Base-by-base conservation (phyloP, 2,888 invertebrate species). In the Leuctra nigra region DNA sequence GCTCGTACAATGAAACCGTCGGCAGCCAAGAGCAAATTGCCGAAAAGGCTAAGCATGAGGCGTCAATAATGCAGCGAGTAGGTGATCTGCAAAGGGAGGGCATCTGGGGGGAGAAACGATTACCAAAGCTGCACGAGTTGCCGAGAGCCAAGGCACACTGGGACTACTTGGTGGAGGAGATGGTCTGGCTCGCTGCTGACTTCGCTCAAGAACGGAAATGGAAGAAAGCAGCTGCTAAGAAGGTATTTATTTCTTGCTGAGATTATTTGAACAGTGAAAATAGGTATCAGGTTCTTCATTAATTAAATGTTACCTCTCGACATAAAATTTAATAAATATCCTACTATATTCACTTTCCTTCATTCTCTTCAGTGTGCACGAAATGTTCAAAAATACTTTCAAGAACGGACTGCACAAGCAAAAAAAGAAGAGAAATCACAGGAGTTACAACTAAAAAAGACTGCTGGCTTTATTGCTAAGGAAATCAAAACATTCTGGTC, bases 111-210 rank as follows among this genome's bases (percentile, higher is more conserved):
- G 91, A 92, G 72, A 84, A 87, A 66, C 80, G 95, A 57, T 77
- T 96, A 70, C 95, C 95, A 54, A 94, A 94, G 75, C 84, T 93
- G 62, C 86, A 91, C 69, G 94, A 94, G 74, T 92, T 94, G 64
- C 82, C 86, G 59, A 79, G 97, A 61, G 79, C 84, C 54, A 98
- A 97, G 76, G 87, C 92, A 24, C 98, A 99, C 73, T 98, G 98
- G 97, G 99, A 99, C 74, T 98, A 95, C 73, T 76, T 99, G 62
- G 76, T 99, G 39, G 98, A 99, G 73, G 99, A 99, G 76, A 96
- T 97, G 94, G 88, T 89, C 36, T 99, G 99, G 99, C 78, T 99
- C 63, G 92, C 96, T 35, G 90, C 93, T 36, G 98, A 99, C 75
- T 99, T 99, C 75, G 91, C 91, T 24, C 92, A 95, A 72, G 99